Evolutionary conservation across 2,113 vertebrate species (phyloP).

Genomic region (Toxotes jaculatrix): DNA sequence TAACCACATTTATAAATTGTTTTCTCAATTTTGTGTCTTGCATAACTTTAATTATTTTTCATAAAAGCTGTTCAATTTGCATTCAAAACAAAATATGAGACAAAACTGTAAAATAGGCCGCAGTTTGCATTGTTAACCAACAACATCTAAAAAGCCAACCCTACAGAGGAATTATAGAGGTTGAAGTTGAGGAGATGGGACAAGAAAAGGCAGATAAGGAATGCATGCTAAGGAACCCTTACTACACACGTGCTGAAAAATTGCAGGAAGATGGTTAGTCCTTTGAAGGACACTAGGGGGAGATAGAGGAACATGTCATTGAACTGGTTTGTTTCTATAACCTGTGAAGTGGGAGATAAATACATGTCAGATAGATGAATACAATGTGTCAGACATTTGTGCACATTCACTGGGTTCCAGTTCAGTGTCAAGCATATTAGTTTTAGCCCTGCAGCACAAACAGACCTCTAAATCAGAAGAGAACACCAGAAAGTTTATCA

Average conservation of each 20-base stretch:
- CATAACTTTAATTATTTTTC: too few relatives aligned
- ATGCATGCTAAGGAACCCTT: too few relatives aligned
- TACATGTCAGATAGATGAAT: neutral
- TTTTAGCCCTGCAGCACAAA: neutral
- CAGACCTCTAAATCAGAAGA: neutral
- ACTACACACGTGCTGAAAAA: too few relatives aligned
- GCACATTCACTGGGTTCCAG: neutral
- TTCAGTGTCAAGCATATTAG: too few relatives aligned
- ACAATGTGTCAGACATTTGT: neutral
- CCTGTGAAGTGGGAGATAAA: neutral
- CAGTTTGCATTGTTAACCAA: too few relatives aligned
- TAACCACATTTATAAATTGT: too few relatives aligned
- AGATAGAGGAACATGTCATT: slow-evolving; percentile 15
- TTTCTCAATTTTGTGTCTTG: too few relatives aligned
- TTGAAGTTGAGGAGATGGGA: neutral
- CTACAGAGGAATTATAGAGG: too few relatives aligned
- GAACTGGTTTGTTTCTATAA: neutral
- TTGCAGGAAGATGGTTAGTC: neutral
- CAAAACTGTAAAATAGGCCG: too few relatives aligned
- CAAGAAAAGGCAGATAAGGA: neutral
- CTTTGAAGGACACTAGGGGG: slow-evolving; percentile 54
- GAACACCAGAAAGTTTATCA: neutral
- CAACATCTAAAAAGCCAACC: too few relatives aligned
- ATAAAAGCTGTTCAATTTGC: too few relatives aligned
- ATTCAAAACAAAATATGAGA: too few relatives aligned